phyloP scores from a whole-genome alignment of 2,113 vertebrate species.

The Sinocyclocheilus maitianheensis region DNA sequence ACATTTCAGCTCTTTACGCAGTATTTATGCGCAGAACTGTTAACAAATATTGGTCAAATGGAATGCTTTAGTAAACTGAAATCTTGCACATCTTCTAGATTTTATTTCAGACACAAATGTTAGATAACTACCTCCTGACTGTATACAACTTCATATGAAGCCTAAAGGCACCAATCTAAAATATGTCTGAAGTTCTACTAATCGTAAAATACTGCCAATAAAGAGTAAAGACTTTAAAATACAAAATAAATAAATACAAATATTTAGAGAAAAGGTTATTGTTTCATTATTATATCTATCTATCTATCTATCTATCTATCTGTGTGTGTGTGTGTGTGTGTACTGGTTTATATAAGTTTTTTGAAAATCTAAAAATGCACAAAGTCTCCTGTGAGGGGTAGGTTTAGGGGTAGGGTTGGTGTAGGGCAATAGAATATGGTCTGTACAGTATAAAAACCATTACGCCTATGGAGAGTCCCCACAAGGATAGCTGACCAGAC shows the following conservation, averaged over 20 bases:
- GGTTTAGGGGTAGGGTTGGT: too few relatives aligned
- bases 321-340: too few relatives aligned
- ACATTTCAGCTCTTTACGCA: background rate
- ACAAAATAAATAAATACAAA: too few relatives aligned
- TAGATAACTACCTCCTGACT: too few relatives aligned
- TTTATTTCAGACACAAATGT: background rate
- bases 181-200: background rate
- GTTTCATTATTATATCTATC: background rate
- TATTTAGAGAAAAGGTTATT: background rate
- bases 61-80: background rate
- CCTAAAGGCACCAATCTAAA: background rate
- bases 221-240: background rate
- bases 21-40: background rate
- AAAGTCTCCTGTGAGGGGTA: too few relatives aligned
- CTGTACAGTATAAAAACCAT: too few relatives aligned
- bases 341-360: too few relatives aligned
- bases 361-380: too few relatives aligned
- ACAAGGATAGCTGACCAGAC: too few relatives aligned
- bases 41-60: background rate
- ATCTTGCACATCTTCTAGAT: background rate
- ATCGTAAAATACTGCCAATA: background rate
- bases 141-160: background rate
- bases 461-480: too few relatives aligned
- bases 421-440: too few relatives aligned
- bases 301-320: too few relatives aligned